Base-by-base conservation (phyloP, 2,888 invertebrate genomes). In the Chelonus formosanus region DNA sequence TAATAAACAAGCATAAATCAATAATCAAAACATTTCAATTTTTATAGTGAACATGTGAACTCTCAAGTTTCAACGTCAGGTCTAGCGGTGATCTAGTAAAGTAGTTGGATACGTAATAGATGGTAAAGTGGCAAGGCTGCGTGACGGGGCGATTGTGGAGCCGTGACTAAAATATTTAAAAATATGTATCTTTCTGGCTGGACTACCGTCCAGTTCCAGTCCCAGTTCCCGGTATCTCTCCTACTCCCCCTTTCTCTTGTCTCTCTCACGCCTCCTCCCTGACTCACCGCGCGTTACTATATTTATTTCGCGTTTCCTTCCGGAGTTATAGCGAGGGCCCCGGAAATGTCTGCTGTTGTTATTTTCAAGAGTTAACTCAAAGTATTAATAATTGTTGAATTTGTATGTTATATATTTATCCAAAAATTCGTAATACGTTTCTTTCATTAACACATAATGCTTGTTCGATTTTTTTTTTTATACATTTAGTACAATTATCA, bases 151-250 rank as follows among this genome's bases (percentile, higher is more conserved):
- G 81, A 83, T 84, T 82, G 84, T 82, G 78, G 76, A 83, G 70
- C 82, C 84, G 84, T 84, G 83, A 84, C 84, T 84, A 84, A 84
- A 84, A 82, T 84, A 84, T 84, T 84, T 82, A 83, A 83, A 84
- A 84, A 83, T 84, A 84, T 84, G 84, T 84, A 84, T 84, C 84
- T 84, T 84, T 84, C 83, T 83, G 81, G 80, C 80, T 81, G 81
- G 81, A 80, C 82, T 83, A 78, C 78, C 80, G 81, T 82, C 81
- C 81, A 80, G 82, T 79, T 80, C 79, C 79, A 80, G 81, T 81
- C 80, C 79, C 80, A 63, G 65, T 67, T 47, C 62, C 70, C 74
- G 63, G 65, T 65, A 62, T 63, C 52, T 52, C 50, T 66, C 43
- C 57, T 60, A 47, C 52, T 58, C 63, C 59, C 47, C 65, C 62